phyloP scores from a whole-genome alignment of 2,888 invertebrate genomes.

The Lepetodrilus schrolli region DNA sequence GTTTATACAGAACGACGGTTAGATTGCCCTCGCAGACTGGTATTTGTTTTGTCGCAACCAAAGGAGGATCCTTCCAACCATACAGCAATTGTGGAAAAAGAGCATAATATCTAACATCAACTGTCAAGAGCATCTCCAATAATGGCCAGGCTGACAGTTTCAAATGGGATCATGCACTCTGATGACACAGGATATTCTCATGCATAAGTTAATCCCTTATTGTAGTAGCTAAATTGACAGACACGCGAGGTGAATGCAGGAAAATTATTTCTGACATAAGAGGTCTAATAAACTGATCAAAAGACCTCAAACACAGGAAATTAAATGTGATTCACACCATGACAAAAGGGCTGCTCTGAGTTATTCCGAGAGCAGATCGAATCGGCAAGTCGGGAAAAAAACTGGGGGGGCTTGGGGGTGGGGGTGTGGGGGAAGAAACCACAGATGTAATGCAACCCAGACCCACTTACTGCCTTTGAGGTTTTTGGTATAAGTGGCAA shows the following conservation, averaged over 20 bases:
- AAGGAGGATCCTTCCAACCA: background rate
- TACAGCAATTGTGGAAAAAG: constrained; percentile 13
- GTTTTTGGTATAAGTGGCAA: constrained; percentile 7
- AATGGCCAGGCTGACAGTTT: constrained; percentile 18
- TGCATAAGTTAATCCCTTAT: constrained; percentile 31
- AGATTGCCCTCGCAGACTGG: background rate
- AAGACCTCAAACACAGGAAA: constrained; percentile 18
- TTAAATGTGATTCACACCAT: constrained; percentile 31
- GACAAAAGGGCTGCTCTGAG: background rate
- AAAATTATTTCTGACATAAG: constrained; percentile 16
- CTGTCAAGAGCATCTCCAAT: constrained; percentile 17
- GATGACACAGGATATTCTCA: background rate
- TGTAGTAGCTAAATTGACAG: constrained; percentile 31
- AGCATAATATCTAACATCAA: constrained; percentile 18
- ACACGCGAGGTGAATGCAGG: background rate
- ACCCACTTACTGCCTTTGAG: background rate
- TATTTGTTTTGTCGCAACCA: constrained; percentile 13
- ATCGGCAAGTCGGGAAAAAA: constrained; percentile 1
- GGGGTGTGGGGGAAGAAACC: no score
- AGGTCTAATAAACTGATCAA: constrained; percentile 11
- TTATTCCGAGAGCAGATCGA: background rate
- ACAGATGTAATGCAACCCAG: constrained; percentile 4
- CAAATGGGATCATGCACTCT: constrained; percentile 20
- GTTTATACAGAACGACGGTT: background rate
- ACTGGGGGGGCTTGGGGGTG: no score